Conservation (phyloP, 2,888 invertebrate genomes). For the Pachymerium ferrugineum region DNA sequence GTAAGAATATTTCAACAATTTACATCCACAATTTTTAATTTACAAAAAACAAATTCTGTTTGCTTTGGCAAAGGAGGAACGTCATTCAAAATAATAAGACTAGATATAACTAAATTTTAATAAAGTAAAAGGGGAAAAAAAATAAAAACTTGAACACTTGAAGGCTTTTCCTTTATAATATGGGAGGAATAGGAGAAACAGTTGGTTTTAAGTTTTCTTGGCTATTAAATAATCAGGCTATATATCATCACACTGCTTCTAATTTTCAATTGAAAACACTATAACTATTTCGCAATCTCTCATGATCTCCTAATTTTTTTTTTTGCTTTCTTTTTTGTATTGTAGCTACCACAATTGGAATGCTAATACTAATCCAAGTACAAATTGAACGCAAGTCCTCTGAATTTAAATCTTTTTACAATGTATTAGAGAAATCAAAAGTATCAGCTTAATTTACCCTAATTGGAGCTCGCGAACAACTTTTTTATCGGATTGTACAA, state of each 20-base stretch:
- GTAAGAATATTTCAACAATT: neutral
- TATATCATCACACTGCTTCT: neutral
- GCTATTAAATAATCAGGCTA: neutral
- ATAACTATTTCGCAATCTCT: neutral
- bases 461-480: neutral
- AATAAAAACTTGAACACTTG: neutral
- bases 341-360: conserved; percentile 1
- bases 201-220: neutral
- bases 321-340: neutral
- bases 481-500: neutral
- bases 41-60: neutral
- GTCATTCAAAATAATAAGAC: neutral
- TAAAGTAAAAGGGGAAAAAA: neutral
- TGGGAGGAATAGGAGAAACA: neutral
- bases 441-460: too few relatives aligned
- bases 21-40: neutral
- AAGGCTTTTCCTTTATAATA: neutral
- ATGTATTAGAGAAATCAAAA: neutral
- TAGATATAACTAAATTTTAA: neutral
- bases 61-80: neutral
- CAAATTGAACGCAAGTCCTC: neutral
- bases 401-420: neutral
- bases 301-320: neutral
- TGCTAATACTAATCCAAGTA: conserved; percentile 6
- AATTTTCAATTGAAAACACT: neutral